Evolutionary conservation across 2,888 invertebrate genomes (phyloP).

Genomic region (Orchestes rusci): DNA sequence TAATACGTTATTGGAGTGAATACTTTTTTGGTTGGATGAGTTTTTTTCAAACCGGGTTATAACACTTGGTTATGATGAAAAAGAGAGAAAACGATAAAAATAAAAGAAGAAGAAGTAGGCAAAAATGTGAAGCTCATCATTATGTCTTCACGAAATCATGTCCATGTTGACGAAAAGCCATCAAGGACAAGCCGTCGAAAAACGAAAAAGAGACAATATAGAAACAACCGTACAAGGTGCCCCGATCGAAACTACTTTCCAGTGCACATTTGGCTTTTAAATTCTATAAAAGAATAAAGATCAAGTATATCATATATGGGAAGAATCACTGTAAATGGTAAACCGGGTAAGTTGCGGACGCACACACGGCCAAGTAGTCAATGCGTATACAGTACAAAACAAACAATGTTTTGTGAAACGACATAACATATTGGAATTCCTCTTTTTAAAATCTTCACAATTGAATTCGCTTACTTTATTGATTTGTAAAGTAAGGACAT

Average conservation of each 20-base stretch:
- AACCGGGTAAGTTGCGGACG: slow-evolving; percentile 44
- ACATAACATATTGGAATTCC: slow-evolving; percentile 33
- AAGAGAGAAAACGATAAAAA: too few species aligned
- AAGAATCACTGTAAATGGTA: slow-evolving; percentile 48
- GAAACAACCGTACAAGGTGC: slow-evolving; percentile 44
- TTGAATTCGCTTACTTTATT: slow-evolving; percentile 17
- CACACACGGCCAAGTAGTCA: slow-evolving; percentile 35
- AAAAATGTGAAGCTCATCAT: background rate
- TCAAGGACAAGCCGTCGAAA: slow-evolving; percentile 8
- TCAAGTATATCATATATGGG: slow-evolving; percentile 48
- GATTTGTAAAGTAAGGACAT: slow-evolving; percentile 10
- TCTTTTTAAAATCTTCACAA: slow-evolving; percentile 29
- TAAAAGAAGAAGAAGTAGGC: too few species aligned
- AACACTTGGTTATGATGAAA: too few species aligned
- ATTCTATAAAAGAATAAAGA: slow-evolving; percentile 47
- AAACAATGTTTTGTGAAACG: slow-evolving; percentile 26
- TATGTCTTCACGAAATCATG: background rate
- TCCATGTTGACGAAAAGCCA: slow-evolving; percentile 6
- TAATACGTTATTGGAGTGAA: too few species aligned
- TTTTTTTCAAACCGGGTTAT: too few species aligned
- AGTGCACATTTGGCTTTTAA: slow-evolving; percentile 26
- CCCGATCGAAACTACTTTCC: slow-evolving; percentile 34
- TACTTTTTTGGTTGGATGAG: too few species aligned
- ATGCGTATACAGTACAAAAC: slow-evolving; percentile 25
- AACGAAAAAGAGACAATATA: slow-evolving; percentile 27